Evolutionary conservation across 2,113 vertebrate genomes (phyloP).

Genomic region (Gallinago paraguaiae): DNA sequence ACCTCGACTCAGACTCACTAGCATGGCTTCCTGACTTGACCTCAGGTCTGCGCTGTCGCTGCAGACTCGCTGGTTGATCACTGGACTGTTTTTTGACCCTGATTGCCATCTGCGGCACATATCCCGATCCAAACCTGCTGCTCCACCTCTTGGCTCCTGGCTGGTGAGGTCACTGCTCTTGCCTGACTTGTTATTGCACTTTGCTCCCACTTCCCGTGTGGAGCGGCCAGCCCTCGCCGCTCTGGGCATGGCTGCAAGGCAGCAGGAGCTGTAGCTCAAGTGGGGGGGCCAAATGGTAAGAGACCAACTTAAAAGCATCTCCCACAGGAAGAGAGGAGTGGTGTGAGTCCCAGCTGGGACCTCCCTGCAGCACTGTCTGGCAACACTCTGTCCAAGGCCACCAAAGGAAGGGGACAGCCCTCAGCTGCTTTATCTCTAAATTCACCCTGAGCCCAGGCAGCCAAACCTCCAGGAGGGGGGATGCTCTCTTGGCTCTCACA

Average conservation of each 20-base stretch:
- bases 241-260: not conserved
- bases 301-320: not conserved
- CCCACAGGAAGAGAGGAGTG: fast-evolving
- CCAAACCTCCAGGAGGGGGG: not conserved
- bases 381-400: not conserved
- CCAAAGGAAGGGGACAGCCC: not conserved
- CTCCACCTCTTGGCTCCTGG: not conserved
- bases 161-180: not conserved
- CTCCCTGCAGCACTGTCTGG: not conserved
- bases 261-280: not conserved
- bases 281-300: not conserved
- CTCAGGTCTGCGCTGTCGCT: not conserved
- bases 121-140: not conserved
- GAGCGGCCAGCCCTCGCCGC: not conserved
- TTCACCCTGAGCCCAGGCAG: not conserved
- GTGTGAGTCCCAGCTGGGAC: not conserved
- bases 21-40: not conserved
- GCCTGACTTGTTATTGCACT: not conserved
- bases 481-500: not conserved
- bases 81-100: not conserved
- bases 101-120: not conserved
- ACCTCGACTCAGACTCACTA: not conserved
- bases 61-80: not conserved
- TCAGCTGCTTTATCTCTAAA: not conserved
- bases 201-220: not conserved